Base-by-base conservation (phyloP, 2,113 vertebrate species). In the Oncorhynchus kisutch region DNA sequence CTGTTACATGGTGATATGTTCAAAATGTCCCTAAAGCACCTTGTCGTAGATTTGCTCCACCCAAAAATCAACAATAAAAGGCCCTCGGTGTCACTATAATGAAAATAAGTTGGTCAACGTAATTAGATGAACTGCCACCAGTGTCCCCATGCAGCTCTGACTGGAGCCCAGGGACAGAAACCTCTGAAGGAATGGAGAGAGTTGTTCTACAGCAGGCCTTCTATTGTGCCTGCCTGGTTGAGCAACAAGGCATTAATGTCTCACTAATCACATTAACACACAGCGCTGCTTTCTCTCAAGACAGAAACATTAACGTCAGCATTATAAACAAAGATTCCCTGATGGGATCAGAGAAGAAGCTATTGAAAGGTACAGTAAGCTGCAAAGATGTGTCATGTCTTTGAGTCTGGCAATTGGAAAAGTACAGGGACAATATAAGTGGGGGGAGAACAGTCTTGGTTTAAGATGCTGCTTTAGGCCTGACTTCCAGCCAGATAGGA, bases 231-330 rank as follows among this genome's bases (percentile, higher is more conserved):
- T 85, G 82, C 77, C 81, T 88, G 81, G 82, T 80, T 89, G 85
- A 86, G 81, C 86, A 85, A 74, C 83, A 82, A 88, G 88, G 89
- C 86, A 83, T 88, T 88, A 89, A 91, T 85, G 88, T 88, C 83
- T 89, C 86, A 85, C 87, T 92, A 92, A 91, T 91, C 91, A 89
- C 89, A 87, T 91, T 90, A 91, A 85, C 77, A 78, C 81, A 91
- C 85, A 82, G 89, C 88, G 82, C 80, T 69, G 78, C 76, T 85
- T 87, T 88, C 83, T 89, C 71, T 84, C 29, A 75, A 85, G 77
- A 87, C 84, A 82, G 71, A 89, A 88, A 88, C 85, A 90, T 88
- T 86, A 84, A 78, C 75, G 74, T 87, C 82, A 91, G 86, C 90
- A 74, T 88, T 85, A 81, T 82, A 85, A 87, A 90, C 87, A 90